These are phyloP conservation scores for Dinomys branickii DNA, from an alignment of 2,113 vertebrate species.

Conservation along the genomic window DNA sequence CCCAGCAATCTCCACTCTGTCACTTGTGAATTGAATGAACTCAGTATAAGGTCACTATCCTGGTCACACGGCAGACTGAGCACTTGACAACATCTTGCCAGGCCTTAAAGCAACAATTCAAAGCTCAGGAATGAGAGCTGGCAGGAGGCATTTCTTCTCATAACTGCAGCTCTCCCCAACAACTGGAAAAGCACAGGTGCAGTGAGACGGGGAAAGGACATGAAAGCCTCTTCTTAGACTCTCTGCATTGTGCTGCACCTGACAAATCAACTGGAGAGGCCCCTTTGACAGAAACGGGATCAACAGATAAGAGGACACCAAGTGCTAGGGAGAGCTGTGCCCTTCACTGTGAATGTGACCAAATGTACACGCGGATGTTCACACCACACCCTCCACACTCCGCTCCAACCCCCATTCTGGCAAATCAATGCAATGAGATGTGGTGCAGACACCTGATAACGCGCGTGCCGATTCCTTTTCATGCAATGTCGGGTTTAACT, in stretches of 20 bases:
- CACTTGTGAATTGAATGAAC: background rate
- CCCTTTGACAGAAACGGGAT: background rate
- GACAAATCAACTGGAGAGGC: background rate
- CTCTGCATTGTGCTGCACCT: rapidly evolving
- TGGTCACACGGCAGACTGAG: too few relatives aligned
- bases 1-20: background rate
- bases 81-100: background rate
- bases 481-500: background rate
- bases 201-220: background rate
- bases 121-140: background rate
- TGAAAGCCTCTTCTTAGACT: background rate
- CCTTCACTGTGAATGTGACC: background rate
- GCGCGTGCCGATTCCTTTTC: background rate
- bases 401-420: background rate
- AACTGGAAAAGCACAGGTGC: background rate
- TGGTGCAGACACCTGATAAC: background rate
- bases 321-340: background rate
- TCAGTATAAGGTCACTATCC: background rate
- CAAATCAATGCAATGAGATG: background rate
- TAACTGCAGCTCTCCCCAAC: background rate
- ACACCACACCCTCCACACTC: background rate
- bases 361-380: background rate
- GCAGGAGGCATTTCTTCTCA: background rate
- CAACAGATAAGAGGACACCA: background rate
- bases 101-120: background rate